Evolutionary conservation across 2,797 vertebrate genomes (phyloP).

Genomic region (Manis crassicaudata): DNA sequence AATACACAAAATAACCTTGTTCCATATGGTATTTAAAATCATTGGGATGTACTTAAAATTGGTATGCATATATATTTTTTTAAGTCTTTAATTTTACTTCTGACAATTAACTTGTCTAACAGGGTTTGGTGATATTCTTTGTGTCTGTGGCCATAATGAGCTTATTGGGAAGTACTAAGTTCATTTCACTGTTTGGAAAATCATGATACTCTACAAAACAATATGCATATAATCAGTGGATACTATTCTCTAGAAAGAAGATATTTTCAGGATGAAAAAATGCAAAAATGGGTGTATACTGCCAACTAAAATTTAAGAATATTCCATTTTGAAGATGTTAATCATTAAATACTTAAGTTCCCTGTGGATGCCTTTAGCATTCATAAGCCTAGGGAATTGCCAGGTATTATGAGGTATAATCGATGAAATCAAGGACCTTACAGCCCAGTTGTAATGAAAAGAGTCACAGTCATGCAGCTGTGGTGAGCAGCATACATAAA

Average conservation of each 20-base stretch:
- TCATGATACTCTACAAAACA: not conserved
- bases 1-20: not conserved
- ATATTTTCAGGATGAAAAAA: not conserved
- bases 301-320: not conserved
- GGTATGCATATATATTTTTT: not conserved
- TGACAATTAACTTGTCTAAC: not conserved
- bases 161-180: not conserved
- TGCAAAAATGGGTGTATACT: not conserved
- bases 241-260: not conserved
- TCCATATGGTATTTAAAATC: not conserved
- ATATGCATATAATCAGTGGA: not conserved
- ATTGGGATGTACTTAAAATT: not conserved
- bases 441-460: not conserved
- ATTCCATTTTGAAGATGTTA: not conserved
- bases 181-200: not conserved
- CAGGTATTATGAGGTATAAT: not conserved
- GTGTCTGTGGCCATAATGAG: not conserved
- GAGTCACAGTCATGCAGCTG: not conserved
- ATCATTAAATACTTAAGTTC: not conserved
- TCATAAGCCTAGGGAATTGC: not conserved
- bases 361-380: not conserved
- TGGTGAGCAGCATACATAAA: not conserved
- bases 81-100: not conserved
- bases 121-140: not conserved
- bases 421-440: not conserved